These are phyloP conservation scores for Galerucella nymphaeae DNA, from an alignment of 2,888 invertebrate genomes.

Conservation along the genomic window DNA sequence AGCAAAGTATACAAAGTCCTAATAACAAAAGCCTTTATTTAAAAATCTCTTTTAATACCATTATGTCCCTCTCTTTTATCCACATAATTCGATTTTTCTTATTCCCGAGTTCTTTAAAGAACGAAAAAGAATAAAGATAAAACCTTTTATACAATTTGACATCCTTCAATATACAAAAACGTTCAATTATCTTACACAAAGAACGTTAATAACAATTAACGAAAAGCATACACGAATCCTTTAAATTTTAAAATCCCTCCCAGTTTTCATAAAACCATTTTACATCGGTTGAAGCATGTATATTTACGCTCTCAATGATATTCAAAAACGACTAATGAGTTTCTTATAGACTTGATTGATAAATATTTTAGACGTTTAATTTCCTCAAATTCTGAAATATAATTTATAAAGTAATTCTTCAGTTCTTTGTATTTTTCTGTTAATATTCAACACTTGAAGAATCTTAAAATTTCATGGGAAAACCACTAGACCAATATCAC, in stretches of 20 bases:
- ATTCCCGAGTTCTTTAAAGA: slow-evolving; percentile 5
- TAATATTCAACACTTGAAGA: background rate
- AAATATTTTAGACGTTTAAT: slow-evolving; percentile 42
- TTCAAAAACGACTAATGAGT: slow-evolving; percentile 1
- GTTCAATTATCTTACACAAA: slow-evolving; percentile 31
- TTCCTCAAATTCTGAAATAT: slow-evolving; percentile 30
- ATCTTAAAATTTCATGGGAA: background rate
- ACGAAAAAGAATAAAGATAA: background rate
- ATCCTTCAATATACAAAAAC: slow-evolving; percentile 19
- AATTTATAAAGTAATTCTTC: slow-evolving; percentile 23
- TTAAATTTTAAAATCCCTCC: slow-evolving; percentile 38
- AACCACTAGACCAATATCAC: background rate
- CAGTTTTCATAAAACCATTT: slow-evolving; percentile 36
- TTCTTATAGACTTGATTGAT: slow-evolving; percentile 43
- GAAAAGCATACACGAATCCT: slow-evolving; percentile 33
- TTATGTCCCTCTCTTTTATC: slow-evolving; percentile 37
- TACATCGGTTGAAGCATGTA: slow-evolving; percentile 15
- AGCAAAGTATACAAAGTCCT: background rate
- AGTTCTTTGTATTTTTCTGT: background rate
- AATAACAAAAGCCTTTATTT: slow-evolving; percentile 15
- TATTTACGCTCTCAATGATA: slow-evolving; percentile 17
- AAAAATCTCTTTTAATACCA: slow-evolving; percentile 41
- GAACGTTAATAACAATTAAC: slow-evolving; percentile 28
- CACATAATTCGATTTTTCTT: slow-evolving; percentile 14
- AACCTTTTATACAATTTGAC: background rate